A percentile compares a stretch with the other conserved stretches of the same genome.
phyloP scores from a whole-genome alignment of 1,140 invertebrate species.

The Bombus vancouverensis region DNA sequence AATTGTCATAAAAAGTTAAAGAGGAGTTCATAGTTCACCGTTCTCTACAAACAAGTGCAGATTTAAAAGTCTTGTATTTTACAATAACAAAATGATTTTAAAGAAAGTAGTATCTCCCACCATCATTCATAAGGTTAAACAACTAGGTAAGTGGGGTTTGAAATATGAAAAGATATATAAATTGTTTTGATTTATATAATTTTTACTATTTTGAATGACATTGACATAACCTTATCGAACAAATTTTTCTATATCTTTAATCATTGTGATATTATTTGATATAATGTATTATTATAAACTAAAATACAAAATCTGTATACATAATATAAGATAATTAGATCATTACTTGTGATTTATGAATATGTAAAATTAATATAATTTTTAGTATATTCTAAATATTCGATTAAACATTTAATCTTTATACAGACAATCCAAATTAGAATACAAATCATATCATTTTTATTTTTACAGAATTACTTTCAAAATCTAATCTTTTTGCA shows the following conservation, averaged over 20 bases:
- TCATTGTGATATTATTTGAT: neutral
- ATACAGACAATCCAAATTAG: neutral
- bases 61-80: neutral
- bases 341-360: neutral
- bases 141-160: constrained; percentile 49
- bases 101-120: constrained; percentile 53
- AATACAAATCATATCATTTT: neutral
- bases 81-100: constrained; percentile 60
- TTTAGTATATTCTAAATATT: neutral
- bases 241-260: neutral
- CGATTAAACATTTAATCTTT: too few relatives aligned
- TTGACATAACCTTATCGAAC: neutral
- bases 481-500: constrained; percentile 40
- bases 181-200: constrained; percentile 51
- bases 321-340: neutral
- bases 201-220: constrained; percentile 25
- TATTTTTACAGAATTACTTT: constrained; percentile 48
- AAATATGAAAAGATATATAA: neutral
- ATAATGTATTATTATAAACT: neutral
- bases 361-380: neutral
- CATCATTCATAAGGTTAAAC: constrained; percentile 50
- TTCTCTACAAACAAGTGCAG: too few relatives aligned
- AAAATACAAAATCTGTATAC: neutral
- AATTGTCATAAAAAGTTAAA: constrained; percentile 6
- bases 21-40: neutral